These are phyloP conservation scores for Brienomyrus brachyistius DNA, from an alignment of 2,113 vertebrate genomes.

Conservation along the genomic window DNA sequence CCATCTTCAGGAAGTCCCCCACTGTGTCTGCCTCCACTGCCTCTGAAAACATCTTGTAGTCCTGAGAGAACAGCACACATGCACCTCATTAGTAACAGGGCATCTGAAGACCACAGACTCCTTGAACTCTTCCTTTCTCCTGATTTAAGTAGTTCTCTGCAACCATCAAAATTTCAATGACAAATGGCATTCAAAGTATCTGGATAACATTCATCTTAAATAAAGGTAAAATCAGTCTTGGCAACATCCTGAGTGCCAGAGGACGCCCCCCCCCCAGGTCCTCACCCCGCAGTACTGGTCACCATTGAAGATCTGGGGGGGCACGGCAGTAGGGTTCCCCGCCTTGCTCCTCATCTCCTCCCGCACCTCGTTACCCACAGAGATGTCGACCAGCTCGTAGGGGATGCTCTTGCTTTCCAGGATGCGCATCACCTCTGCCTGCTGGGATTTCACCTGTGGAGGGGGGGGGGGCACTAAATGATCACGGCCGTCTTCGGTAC, in stretches of 20 bases:
- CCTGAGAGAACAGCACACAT: constrained; percentile 54
- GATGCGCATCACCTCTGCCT: constrained; percentile 82
- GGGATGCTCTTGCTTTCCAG: constrained; percentile 85
- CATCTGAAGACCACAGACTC: background rate
- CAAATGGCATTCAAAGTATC: background rate
- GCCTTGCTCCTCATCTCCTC: constrained; percentile 86
- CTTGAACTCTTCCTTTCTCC: background rate
- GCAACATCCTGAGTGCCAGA: background rate
- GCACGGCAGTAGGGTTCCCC: constrained; percentile 77
- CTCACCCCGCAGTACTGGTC: constrained; percentile 93
- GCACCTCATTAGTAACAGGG: background rate
- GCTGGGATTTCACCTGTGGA: constrained; percentile 85
- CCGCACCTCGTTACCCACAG: constrained; percentile 73
- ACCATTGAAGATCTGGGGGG: constrained; percentile 90
- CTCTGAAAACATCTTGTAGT: constrained; percentile 83
- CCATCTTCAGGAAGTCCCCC: constrained; percentile 87
- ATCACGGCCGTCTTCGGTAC: background rate
- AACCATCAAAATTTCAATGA: background rate
- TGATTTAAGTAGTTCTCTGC: background rate
- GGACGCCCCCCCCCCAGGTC: background rate
- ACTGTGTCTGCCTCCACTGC: constrained; percentile 84
- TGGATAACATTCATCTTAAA: background rate
- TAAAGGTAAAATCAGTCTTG: background rate
- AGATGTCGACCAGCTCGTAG: constrained; percentile 87
- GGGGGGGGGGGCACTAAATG: background rate